phyloP scores from a whole-genome alignment of 2,888 invertebrate genomes.

The Theretra japonica region DNA sequence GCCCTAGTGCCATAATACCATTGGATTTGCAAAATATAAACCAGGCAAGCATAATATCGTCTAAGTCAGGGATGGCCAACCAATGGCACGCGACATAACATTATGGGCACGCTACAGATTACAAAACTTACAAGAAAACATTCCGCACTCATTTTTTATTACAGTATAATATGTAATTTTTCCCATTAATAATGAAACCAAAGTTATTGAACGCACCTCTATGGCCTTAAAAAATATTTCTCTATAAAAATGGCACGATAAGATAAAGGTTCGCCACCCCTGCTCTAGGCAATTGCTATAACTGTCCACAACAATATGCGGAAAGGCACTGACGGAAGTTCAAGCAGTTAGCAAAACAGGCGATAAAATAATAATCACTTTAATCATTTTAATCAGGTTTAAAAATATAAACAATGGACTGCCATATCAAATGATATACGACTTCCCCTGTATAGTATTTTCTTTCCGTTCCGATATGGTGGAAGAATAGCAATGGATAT shows the following conservation, averaged over 20 bases:
- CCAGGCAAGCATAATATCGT: neutral
- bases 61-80: no score
- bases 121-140: no score
- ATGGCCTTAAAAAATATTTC: no score
- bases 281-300: neutral
- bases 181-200: no score
- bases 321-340: slow-evolving; percentile 18
- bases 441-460: slow-evolving; percentile 23
- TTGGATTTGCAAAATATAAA: neutral
- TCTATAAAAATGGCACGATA: no score
- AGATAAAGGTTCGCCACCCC: no score
- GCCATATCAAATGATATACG: slow-evolving; percentile 21
- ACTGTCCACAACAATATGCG: slow-evolving; percentile 22
- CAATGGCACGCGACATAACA: no score
- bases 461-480: slow-evolving; percentile 17
- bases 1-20: no score
- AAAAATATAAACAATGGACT: slow-evolving; percentile 26
- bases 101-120: no score
- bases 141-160: no score
- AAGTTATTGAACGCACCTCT: no score
- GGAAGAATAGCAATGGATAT: slow-evolving; percentile 16
- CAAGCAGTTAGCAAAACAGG: slow-evolving; percentile 21
- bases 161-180: no score
- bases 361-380: slow-evolving; percentile 22
- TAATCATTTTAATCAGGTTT: slow-evolving; percentile 27